These are phyloP conservation scores for Branchipolynoe longqiensis DNA, from an alignment of 2,888 invertebrate genomes.

Conservation along the genomic window DNA sequence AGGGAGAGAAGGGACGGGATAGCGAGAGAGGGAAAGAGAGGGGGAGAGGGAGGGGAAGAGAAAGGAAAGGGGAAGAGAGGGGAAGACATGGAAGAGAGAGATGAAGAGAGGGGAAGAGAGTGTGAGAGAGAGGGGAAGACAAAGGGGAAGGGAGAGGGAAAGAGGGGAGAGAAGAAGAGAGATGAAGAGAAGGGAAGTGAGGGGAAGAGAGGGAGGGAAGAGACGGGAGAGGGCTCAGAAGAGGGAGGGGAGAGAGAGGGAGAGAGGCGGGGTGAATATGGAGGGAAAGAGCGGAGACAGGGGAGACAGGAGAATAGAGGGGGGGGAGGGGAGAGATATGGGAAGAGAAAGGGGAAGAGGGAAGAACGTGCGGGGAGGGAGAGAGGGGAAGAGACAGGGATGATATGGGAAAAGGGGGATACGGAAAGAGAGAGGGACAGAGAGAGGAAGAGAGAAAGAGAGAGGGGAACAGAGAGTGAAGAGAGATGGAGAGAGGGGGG, in stretches of 20 bases:
- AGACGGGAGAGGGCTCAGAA: too few species aligned
- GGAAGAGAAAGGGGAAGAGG: background rate
- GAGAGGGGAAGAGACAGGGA: background rate
- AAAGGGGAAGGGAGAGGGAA: too few species aligned
- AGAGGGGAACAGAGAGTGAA: background rate
- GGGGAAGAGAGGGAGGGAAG: too few species aligned
- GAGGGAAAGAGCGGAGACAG: background rate
- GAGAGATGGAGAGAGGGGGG: background rate
- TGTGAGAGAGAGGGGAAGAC: too few species aligned
- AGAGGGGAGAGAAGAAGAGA: too few species aligned
- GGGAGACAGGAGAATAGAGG: background rate
- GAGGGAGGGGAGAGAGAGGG: background rate
- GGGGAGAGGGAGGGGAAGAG: too few species aligned
- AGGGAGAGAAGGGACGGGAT: too few species aligned
- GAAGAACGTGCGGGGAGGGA: background rate
- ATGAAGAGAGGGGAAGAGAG: too few species aligned
- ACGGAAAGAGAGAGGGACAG: background rate
- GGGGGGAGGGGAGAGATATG: background rate
- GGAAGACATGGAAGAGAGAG: too few species aligned
- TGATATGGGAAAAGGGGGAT: background rate
- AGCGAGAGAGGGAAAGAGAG: too few species aligned
- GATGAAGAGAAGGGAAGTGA: too few species aligned
- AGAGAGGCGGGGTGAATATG: background rate
- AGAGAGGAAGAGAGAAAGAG: background rate
- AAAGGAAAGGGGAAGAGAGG: too few species aligned